Base-by-base conservation (phyloP, 2,888 invertebrate genomes). In the Leptarthrus brevirostris region DNA sequence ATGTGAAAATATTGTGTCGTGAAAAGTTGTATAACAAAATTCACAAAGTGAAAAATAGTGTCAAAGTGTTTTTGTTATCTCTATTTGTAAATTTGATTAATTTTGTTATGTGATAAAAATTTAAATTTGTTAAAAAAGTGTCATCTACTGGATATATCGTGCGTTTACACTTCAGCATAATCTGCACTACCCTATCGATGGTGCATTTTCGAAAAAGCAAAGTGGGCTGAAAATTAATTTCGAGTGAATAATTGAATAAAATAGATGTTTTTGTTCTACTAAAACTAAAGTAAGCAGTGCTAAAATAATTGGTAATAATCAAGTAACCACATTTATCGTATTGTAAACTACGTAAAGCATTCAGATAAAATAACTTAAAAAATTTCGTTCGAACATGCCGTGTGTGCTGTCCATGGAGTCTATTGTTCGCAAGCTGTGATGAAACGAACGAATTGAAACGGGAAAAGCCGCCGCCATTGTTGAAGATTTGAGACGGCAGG, bases 391-490 rank as follows among this genome's bases (percentile, higher is more conserved):
- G 2, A n/a, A 44, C 3, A 12, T 44, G n/a, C n/a, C 1, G 12
- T 10, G 12, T 44, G 44, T 44, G 44, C 12, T 52, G 52, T 16
- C 3, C 22, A 14, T 53, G 53, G n/a, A 3, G 22, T 8, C 6
- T 53, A 10, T 3, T 5, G 10, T n/a, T 18, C 14, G 53, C 22
- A 16, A n/a, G 18, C 18, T 20, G n/a, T 22, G 22, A 30, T 61
- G 61, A 40, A 61, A 66, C 66, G 56, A 66, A 44, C 47, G 66
- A 66, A 47, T 66, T 47, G 66, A 66, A 66, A 66, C 66, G 66
- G 66, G 61, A 61, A 66, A 66, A 66, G 66, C 66, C 66, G 66
- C 66, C 66, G 66, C 66, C 66, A 66, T 66, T 66, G 66, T 47
- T 66, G 26, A 24, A 49, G 49, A 66, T 44, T 47, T 66, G 30